Base-by-base conservation (phyloP, 2,888 invertebrate genomes). In the Neocrepidodera transversa region DNA sequence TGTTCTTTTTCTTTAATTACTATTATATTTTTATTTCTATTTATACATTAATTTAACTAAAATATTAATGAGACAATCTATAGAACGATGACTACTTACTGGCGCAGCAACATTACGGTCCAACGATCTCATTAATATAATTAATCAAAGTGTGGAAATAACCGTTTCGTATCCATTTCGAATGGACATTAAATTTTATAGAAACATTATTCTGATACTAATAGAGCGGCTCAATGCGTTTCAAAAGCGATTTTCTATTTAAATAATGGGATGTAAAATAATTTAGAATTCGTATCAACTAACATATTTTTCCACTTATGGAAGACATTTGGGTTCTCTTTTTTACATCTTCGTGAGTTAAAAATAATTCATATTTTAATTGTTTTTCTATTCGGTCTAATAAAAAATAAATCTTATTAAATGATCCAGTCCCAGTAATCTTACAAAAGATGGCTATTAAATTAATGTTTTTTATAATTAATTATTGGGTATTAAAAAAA, bases 231-330 rank as follows among this genome's bases (percentile, higher is more conserved):
- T 45, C 6, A 23, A 35, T 30, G 58, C 52, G 53, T 48, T 58
- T 48, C 40, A 42, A 48, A 54, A 58, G 52, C 32, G 48, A 58
- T 53, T 58, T 52, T 40, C 36, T 10, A 38, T 30, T 52, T 52
- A 50, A 51, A 45, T 51, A 45, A 52, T 53, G 40, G 45, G 40
- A 40, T 48, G 53, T 52, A 48, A 40, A 48, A 40, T 17, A 58
- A 20, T 53, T 47, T 52, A 26, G 48, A 38, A 52, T 38, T 45
- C 55, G 30, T 61, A 61, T 64, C 61, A 57, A 51, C 58, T 51
- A 57, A 64, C 64, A 64, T 51, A 61, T 64, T 64, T 64, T 64
- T 64, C 61, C 64, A 61, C 64, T 64, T 58, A 59, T 32, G 13
- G 14, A 11, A 13, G 20, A 35, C 26, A 23, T 35, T 35, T 36